phyloP scores from a whole-genome alignment of 2,797 vertebrate species.

The Morus bassanus region DNA sequence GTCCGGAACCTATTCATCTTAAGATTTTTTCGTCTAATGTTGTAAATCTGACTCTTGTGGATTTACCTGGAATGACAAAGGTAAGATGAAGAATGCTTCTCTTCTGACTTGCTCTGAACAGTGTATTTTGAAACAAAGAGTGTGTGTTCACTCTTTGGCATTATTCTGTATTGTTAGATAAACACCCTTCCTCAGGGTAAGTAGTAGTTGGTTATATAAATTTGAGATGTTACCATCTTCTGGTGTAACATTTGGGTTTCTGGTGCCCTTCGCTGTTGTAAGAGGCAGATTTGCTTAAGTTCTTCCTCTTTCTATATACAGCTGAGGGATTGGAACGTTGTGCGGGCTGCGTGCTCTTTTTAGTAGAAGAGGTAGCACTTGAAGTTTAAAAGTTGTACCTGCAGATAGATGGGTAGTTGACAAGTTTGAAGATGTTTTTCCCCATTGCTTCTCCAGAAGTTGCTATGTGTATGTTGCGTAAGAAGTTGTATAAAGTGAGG shows the following conservation, averaged over 20 bases:
- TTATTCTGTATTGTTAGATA: background rate
- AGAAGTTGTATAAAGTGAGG: background rate
- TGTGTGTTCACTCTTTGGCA: background rate
- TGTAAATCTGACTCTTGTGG: constrained; percentile 97
- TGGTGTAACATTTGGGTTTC: background rate
- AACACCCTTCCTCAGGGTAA: background rate
- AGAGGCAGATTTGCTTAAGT: background rate
- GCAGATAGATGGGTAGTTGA: background rate
- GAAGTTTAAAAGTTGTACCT: background rate
- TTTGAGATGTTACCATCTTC: background rate
- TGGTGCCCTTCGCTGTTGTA: background rate
- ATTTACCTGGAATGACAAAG: constrained; percentile 99
- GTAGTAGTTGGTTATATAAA: background rate
- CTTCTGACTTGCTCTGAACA: background rate
- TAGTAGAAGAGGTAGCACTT: background rate
- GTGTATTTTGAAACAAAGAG: background rate
- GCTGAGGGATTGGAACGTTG: background rate
- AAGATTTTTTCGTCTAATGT: constrained; percentile 98
- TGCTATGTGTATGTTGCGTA: background rate
- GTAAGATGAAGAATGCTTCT: constrained; percentile 68
- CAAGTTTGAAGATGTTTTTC: background rate
- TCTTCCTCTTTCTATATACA: background rate
- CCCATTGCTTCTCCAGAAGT: background rate
- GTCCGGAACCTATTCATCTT: constrained; percentile 95
- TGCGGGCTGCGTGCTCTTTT: background rate